phyloP scores from a whole-genome alignment of 1,140 invertebrate genomes.

The Bombus terrestris region DNA sequence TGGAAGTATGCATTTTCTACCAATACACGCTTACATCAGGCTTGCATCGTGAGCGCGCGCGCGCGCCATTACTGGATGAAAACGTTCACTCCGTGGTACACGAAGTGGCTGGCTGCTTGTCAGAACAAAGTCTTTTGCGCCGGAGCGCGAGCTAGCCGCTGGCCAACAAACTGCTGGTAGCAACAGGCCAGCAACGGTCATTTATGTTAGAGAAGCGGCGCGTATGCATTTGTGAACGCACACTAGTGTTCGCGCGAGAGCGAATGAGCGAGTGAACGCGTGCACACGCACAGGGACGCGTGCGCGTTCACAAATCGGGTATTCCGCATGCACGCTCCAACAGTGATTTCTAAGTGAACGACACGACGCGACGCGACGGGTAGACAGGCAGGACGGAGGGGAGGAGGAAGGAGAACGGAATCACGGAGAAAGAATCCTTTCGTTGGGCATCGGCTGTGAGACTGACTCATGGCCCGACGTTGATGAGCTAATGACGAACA shows the following conservation, averaged over 20 bases:
- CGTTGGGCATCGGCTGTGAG: slow-evolving; percentile 35
- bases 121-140: slow-evolving; percentile 57
- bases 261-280: neutral
- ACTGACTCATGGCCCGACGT: slow-evolving; percentile 56
- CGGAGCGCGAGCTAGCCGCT: slow-evolving; percentile 49
- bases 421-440: slow-evolving; percentile 66
- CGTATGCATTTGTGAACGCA: neutral
- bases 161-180: slow-evolving; percentile 63
- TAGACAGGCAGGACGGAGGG: neutral
- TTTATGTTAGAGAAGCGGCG: slow-evolving; percentile 54
- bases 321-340: slow-evolving; percentile 48
- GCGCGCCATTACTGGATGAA: slow-evolving; percentile 44
- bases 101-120: slow-evolving; percentile 33
- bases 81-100: slow-evolving; percentile 38
- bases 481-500: slow-evolving; percentile 68
- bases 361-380: neutral
- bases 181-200: slow-evolving; percentile 61
- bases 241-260: too few relatives aligned
- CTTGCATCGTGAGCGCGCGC: neutral
- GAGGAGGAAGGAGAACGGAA: slow-evolving; percentile 15
- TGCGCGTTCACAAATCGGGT: slow-evolving; percentile 59
- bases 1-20: slow-evolving; percentile 56
- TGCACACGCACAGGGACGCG: slow-evolving; percentile 19
- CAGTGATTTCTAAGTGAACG: slow-evolving; percentile 59
- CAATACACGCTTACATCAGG: neutral